These are phyloP conservation scores for Zelleria hepariella DNA, from an alignment of 2,888 invertebrate genomes.

Conservation along the genomic window DNA sequence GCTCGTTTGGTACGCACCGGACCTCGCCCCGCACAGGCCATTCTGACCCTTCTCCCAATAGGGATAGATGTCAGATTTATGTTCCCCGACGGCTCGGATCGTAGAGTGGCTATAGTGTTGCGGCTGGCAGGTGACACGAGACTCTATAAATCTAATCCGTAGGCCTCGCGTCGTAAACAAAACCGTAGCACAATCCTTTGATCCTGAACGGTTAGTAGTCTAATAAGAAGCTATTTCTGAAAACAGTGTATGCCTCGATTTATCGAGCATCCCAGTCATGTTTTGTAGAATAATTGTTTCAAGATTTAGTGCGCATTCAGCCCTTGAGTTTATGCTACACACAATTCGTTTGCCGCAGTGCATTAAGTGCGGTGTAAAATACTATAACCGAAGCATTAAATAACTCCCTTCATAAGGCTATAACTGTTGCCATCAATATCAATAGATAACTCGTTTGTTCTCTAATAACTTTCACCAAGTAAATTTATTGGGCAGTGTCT, in stretches of 20 bases:
- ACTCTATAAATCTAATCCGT: constrained; percentile 51
- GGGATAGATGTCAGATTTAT: constrained; percentile 22
- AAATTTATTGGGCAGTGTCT: constrained; percentile 40
- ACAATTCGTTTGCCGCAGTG: not conserved
- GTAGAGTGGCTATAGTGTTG: constrained; percentile 47
- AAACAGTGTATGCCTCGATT: not conserved
- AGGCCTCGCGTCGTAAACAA: constrained; percentile 42
- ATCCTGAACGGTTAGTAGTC: constrained; percentile 26
- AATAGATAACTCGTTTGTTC: constrained; percentile 15
- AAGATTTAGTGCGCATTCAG: not conserved
- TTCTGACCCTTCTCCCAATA: constrained; percentile 24
- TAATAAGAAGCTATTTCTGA: not conserved
- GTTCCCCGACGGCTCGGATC: constrained; percentile 22
- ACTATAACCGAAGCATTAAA: constrained; percentile 3
- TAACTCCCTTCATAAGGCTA: constrained; percentile 5
- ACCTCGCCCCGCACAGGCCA: constrained; percentile 1
- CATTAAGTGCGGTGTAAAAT: not conserved
- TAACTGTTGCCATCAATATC: constrained; percentile 9
- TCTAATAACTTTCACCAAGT: constrained; percentile 35
- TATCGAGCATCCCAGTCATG: not conserved
- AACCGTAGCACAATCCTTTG: constrained; percentile 38
- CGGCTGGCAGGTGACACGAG: constrained; percentile 58
- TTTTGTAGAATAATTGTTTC: not conserved
- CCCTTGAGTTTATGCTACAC: not conserved
- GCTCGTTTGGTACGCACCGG: constrained; percentile 19